Base-by-base conservation (phyloP, 2,888 invertebrate genomes). In the Sminthurides aquaticus region DNA sequence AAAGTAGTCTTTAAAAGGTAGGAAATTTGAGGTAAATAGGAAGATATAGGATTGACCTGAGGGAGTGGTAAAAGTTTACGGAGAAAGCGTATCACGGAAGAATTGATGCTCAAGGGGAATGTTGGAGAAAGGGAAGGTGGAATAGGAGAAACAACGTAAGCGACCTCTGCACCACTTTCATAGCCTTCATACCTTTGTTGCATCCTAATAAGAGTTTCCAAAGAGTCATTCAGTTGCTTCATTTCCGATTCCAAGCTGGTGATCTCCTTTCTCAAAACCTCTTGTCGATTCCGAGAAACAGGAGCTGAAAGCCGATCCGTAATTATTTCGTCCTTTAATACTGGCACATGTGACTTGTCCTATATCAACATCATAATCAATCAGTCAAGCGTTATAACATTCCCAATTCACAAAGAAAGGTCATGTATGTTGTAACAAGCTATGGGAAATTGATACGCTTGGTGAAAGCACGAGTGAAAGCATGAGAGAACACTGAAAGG, bases 201-300 rank as follows among this genome's bases (percentile, higher is more conserved):
- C 77, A 91, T 86, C 74, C 93, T 86, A 70, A 86, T 83, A 71
- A 95, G 82, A 0, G 89, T 84, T 76, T 93, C 92, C 74, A 94
- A 83, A 60, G 90, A 84, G 74, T 96, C 95, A 82, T 91, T 86
- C 62, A 90, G 83, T 78, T 91, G 90, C 77, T 89, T 87, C 76
- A 94, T 91, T 81, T 93, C 91, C 67, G 86, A 81, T 76, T 94
- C 91, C 69, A 93, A 83, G 76, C 90, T 91, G 69, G 85, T 83
- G 15, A 91, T 86, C 78, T 95, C 93, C 76, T 90, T 89, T 77
- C 86, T 84, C 60, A 94, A 84, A 63, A 87, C 86, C 68, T 91
- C 90, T 78, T 87, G 84, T 75, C 86, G 86, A 60, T 87, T 85
- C 67, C 87, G 84, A 64, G 90, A 84, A 76, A 88, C 87, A 5